phyloP scores from a whole-genome alignment of 2,797 vertebrate species.

The Sebastes minor region DNA sequence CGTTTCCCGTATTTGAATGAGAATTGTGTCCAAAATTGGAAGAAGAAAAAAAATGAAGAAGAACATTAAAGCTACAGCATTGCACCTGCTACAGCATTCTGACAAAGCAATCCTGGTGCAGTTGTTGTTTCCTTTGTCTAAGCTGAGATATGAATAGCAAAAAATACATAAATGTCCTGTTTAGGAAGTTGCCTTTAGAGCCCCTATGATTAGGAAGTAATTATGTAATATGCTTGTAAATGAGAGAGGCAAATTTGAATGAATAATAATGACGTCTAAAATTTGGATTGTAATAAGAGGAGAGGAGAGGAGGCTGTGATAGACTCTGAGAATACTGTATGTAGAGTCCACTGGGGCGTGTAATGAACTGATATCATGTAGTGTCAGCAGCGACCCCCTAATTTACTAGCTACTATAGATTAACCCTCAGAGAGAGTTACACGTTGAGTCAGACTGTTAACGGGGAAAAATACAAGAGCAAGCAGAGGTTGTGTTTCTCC shows the following conservation, averaged over 20 bases:
- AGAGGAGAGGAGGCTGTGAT: not conserved
- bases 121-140: not conserved
- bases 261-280: not conserved
- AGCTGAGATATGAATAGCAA: not conserved
- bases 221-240: not conserved
- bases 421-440: constrained; percentile 41
- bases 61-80: not conserved
- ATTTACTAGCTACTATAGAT: constrained; percentile 60
- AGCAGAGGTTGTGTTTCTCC: constrained; percentile 7
- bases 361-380: constrained; percentile 64
- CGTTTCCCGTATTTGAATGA: not conserved
- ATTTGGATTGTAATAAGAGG: not conserved
- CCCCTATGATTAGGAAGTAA: not conserved
- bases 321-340: constrained; percentile 11
- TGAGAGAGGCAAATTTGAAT: not conserved
- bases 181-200: not conserved
- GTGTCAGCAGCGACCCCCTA: constrained; percentile 57
- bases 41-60: not conserved
- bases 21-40: not conserved
- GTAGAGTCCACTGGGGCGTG: constrained; percentile 39
- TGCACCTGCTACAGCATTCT: not conserved
- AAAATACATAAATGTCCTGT: not conserved
- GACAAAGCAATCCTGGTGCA: not conserved
- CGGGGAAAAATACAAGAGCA: not conserved
- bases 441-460: constrained; percentile 5